phyloP scores from a whole-genome alignment of 2,888 invertebrate species.

The Coelinius sp. region DNA sequence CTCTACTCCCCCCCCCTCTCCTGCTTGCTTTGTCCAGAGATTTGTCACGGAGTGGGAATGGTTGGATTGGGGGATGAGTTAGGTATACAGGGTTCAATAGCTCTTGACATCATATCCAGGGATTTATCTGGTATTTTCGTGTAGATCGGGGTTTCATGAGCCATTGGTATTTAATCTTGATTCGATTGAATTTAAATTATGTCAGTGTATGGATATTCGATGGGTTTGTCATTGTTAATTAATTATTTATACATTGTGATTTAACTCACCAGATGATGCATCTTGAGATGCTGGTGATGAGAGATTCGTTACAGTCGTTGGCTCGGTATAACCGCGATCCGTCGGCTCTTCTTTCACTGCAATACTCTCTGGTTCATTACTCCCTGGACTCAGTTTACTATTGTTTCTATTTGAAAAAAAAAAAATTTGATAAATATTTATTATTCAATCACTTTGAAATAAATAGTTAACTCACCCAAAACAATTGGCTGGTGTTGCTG shows the following conservation, averaged over 20 bases:
- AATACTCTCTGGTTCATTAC: conserved; percentile 55
- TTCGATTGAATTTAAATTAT: background rate
- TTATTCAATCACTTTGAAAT: background rate
- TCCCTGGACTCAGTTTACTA: conserved; percentile 50
- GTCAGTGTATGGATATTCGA: background rate
- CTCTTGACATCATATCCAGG: conserved; percentile 24
- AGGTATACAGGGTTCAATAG: conserved; percentile 36
- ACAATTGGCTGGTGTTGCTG: conserved; percentile 52
- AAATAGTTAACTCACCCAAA: conserved; percentile 51
- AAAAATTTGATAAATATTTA: too few relatives aligned
- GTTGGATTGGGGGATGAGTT: conserved; percentile 33
- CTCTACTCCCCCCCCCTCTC: background rate
- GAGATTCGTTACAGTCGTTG: conserved; percentile 52
- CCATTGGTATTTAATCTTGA: background rate
- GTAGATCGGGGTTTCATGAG: conserved; percentile 3
- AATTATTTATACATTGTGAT: background rate
- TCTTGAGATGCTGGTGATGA: conserved; percentile 53
- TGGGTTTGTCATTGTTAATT: background rate
- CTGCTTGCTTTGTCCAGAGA: conserved; percentile 54
- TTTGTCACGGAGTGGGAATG: conserved; percentile 58
- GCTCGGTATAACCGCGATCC: conserved; percentile 60
- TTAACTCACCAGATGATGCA: conserved; percentile 54
- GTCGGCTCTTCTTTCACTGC: conserved; percentile 63
- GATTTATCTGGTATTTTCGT: conserved; percentile 16
- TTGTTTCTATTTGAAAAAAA: too few relatives aligned